Base-by-base conservation (phyloP, 2,797 vertebrate genomes). In the Gymnocypris eckloni region DNA sequence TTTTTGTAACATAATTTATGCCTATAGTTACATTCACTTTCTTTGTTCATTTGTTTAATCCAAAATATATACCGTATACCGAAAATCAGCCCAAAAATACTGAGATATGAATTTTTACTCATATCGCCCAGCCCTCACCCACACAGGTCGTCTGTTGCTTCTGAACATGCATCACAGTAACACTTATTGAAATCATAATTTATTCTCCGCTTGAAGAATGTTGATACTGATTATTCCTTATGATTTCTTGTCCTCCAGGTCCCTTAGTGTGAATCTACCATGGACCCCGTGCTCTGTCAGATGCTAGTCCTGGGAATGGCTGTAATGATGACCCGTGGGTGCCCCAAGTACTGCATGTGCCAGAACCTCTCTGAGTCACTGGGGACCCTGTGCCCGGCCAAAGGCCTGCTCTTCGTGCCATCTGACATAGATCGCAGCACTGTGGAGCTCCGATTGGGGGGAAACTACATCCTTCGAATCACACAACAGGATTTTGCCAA, bases 351-450 rank as follows among this genome's bases (percentile, higher is more conserved):
- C 79, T 99, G 98, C 52, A 93, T 95, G 85, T 99, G 98, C 90
- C 98, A 98, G 94, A 98, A 98, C 91, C 93, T 99, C 84, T 98
- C 97, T 0, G 97, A 98, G 91, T 98, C 97, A 3, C 93, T 99
- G 85, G 97, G 97, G 50, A 98, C 98, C 2, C 89, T 99, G 88
- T 99, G 98, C 89, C 97, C 97, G 6, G 94, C 97, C 77, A 98
- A 98, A 92, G 98, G 98, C 87, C 96, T 99, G 83, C 96, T 99
- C n/a, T 99, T 98, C 6, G 98, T 99, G 87, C 98, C 98, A 0
- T 86, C 92, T 9, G 97, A 98, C 91, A 97, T 99, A 2, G 97
- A 98, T 84, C 94, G 97, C 70, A 94, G 96, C 90, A 99, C 98
- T 0, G 98, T 99, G 89, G 98, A 99, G 93, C 96, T 99, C 56